These are phyloP conservation scores for Cephus nigrinus DNA, from an alignment of 2,888 invertebrate species.

Conservation along the genomic window DNA sequence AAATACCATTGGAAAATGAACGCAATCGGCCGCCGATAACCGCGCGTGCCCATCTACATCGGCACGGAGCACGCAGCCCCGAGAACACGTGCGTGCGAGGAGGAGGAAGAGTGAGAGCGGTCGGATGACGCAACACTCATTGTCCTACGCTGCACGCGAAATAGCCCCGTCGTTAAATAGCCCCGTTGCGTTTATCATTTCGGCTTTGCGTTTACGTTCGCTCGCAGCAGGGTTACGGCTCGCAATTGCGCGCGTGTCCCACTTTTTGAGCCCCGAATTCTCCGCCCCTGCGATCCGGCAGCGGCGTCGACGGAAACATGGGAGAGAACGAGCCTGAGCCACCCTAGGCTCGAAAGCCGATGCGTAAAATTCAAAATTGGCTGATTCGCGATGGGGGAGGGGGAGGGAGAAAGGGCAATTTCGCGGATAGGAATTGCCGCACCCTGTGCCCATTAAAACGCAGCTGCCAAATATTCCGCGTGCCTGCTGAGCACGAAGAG, in stretches of 20 bases:
- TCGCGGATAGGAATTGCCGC: not conserved
- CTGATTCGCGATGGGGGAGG: not conserved
- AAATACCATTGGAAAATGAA: conserved; percentile 46
- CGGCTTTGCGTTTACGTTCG: conserved; percentile 56
- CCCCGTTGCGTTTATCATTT: conserved; percentile 57
- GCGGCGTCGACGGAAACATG: no score
- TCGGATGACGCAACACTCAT: conserved; percentile 22
- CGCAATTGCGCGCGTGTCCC: conserved; percentile 15
- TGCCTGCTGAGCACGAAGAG: no score
- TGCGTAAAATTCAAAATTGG: conserved; percentile 9
- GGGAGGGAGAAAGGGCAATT: not conserved
- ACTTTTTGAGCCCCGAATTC: not conserved
- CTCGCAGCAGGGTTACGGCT: conserved; percentile 41
- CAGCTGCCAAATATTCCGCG: no score
- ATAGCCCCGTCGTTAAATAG: conserved; percentile 53
- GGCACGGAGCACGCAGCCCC: not conserved
- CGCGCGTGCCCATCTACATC: not conserved
- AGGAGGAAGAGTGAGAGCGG: conserved; percentile 7
- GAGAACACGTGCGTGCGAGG: not conserved
- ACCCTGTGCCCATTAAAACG: no score
- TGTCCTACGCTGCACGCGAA: conserved; percentile 33
- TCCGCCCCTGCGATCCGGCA: no score
- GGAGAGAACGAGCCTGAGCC: no score
- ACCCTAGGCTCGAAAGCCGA: not conserved
- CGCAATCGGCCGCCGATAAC: conserved; percentile 37